Evolutionary conservation across 1,140 invertebrate genomes (phyloP), one percentile per base, ranked within the genome.

Genomic region (Temnothorax longispinosus): DNA sequence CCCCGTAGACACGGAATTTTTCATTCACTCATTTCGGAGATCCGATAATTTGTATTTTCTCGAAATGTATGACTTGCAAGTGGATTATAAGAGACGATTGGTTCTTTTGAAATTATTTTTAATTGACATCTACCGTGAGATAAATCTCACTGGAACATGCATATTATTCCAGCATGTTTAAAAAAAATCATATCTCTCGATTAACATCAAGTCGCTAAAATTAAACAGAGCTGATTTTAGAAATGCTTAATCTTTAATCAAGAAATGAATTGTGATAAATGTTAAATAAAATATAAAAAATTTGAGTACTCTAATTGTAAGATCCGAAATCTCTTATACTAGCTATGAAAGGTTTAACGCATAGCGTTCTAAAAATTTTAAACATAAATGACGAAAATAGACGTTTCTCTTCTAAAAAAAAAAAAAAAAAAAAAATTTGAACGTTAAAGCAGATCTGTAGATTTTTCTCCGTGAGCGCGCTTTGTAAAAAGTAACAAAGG

Each of bases 401-500:
- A 47, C 6, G 11, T 3, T 47, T 7, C 21, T 15, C 0, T 69
- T 69, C 0, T 69, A 0, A 27, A 10, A 47, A 27, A 10, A 47
- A 69, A 69, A 21, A 15, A 10, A 27, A n/a, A 10, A 47, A 69
- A 69, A 21, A 15, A 10, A 27, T 10, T 69, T 41, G 11, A 1
- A 65, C 11, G 41, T 67, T 7, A 11, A 67, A 47, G 13, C 18
- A 52, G 32, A 74, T 38, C 13, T 76, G 15, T 7, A 41, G 35
- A 60, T 21, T 7, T 60, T 3, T 76, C 10, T 41, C 10, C 18
- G 38, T 60, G 11, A 15, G 21, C 41, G 11, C 44, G 32, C 7
- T 80, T 65, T 21, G 60, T 50, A 67, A 64, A 65, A 78, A 35
- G 13, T 65, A 52, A 65, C 60, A 21, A 71, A 71, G 38, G 18